These are phyloP conservation scores for Aspiorhynchus laticeps DNA, from an alignment of 2,113 vertebrate genomes.

Conservation along the genomic window DNA sequence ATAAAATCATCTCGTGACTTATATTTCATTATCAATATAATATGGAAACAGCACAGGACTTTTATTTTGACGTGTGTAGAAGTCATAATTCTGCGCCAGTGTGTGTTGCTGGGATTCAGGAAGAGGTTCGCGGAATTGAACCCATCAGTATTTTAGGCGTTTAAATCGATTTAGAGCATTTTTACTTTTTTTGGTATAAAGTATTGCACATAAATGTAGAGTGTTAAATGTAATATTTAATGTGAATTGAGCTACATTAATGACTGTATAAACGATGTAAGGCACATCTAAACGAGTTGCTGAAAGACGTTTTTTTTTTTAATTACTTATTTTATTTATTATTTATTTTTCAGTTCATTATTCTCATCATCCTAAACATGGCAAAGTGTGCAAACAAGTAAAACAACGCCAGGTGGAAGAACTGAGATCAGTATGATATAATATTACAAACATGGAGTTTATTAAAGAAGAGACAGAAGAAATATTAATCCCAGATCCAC, in stretches of 20 bases:
- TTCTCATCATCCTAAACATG: background rate
- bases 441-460: background rate
- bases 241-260: background rate
- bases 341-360: background rate
- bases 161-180: background rate
- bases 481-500: background rate
- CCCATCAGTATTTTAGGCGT: background rate
- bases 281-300: background rate
- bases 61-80: background rate
- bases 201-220: background rate
- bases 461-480: constrained; percentile 22
- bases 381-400: background rate
- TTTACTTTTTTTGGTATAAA: background rate
- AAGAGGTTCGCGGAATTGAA: background rate
- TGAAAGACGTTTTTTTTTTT: background rate
- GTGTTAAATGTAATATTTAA: background rate
- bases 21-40: background rate
- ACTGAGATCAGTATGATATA: background rate
- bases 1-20: background rate
- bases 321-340: background rate
- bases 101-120: background rate
- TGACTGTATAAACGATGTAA: background rate
- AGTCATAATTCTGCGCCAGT: background rate
- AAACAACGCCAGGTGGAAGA: background rate
- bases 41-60: background rate